phyloP scores from a whole-genome alignment of 2,888 invertebrate species.

The Drosophila trichaetosa region DNA sequence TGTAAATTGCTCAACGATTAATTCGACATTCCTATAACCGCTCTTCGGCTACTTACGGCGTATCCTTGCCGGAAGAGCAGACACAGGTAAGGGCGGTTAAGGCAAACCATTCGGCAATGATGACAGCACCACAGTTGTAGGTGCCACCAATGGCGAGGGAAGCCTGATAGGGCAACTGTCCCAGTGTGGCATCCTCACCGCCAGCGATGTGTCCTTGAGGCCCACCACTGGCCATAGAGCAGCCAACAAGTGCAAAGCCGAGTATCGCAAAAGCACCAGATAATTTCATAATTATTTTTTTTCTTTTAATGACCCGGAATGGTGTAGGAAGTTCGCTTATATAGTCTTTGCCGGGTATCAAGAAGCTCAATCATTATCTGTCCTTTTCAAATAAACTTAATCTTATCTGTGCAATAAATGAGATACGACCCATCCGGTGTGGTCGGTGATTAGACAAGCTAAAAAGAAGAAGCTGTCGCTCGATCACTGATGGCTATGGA shows the following conservation, averaged over 20 bases:
- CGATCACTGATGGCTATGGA: background rate
- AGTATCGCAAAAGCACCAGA: constrained; percentile 33
- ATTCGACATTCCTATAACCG: background rate
- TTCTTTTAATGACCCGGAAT: constrained; percentile 7
- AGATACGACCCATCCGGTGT: constrained; percentile 21
- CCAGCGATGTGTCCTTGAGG: constrained; percentile 78
- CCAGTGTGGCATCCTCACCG: constrained; percentile 80
- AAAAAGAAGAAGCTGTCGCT: constrained; percentile 6
- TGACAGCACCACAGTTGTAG: constrained; percentile 79
- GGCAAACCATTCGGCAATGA: constrained; percentile 77
- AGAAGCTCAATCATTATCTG: background rate
- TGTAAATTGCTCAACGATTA: constrained; percentile 23
- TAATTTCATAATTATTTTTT: constrained; percentile 36
- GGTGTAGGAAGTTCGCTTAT: constrained; percentile 33
- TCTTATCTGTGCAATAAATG: constrained; percentile 53
- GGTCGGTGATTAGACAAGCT: constrained; percentile 28
- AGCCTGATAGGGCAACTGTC: constrained; percentile 84
- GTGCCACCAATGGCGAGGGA: constrained; percentile 71
- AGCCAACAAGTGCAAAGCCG: constrained; percentile 24
- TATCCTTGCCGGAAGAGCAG: constrained; percentile 68
- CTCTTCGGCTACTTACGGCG: constrained; percentile 68
- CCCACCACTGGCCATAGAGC: constrained; percentile 27
- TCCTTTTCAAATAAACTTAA: constrained; percentile 4
- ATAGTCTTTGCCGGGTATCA: constrained; percentile 39
- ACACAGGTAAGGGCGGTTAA: constrained; percentile 82